phyloP scores from a whole-genome alignment of 2,888 invertebrate species.

The Amphipoea oculea region DNA sequence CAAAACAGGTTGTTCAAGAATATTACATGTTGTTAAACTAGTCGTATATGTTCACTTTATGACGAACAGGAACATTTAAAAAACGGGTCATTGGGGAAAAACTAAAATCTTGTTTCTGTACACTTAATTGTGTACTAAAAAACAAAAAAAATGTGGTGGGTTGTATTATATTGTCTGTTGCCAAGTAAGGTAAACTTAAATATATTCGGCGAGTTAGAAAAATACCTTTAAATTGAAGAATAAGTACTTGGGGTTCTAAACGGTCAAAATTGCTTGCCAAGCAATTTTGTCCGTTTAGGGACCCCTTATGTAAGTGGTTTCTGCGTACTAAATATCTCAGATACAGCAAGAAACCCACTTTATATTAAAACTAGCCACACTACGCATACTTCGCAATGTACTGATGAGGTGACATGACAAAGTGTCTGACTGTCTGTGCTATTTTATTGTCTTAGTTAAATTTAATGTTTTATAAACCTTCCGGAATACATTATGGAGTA shows the following conservation, averaged over 20 bases:
- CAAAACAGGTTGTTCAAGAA: constrained; percentile 37
- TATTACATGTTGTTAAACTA: constrained; percentile 13
- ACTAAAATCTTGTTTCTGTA: constrained; percentile 12
- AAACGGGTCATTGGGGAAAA: constrained; percentile 15
- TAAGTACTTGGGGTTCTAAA: background rate
- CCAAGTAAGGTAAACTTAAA: too few relatives aligned
- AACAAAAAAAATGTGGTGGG: background rate
- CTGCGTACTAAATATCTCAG: background rate
- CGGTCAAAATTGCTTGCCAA: background rate
- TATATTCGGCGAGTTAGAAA: background rate
- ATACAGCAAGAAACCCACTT: too few relatives aligned
- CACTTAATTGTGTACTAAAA: background rate
- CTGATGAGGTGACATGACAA: background rate
- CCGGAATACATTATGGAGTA: background rate
- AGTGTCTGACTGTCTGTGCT: background rate
- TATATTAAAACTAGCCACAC: background rate
- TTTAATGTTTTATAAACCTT: background rate
- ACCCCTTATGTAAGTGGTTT: background rate
- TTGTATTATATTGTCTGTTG: background rate
- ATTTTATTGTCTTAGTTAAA: background rate
- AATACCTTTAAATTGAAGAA: background rate
- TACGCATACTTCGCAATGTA: background rate
- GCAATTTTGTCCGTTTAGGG: background rate
- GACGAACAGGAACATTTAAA: background rate
- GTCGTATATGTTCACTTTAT: background rate